phyloP scores from a whole-genome alignment of 2,888 invertebrate genomes.

The Suillia variegata region DNA sequence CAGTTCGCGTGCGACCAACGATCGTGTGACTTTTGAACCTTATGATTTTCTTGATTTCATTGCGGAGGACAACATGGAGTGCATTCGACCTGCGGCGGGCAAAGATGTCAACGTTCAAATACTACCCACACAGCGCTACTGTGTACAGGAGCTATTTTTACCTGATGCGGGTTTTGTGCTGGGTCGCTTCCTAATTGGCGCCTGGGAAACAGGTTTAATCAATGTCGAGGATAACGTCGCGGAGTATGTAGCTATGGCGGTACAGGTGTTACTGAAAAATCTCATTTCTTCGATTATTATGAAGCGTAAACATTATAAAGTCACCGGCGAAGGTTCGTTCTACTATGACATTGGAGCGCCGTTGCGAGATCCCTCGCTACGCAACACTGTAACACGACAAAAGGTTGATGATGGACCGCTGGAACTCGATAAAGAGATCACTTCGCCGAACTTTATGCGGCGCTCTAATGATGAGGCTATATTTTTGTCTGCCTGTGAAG shows the following conservation, averaged over 20 bases:
- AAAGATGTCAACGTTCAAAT: slow-evolving; percentile 49
- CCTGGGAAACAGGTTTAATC: slow-evolving; percentile 88
- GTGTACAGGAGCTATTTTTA: slow-evolving; percentile 76
- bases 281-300: slow-evolving; percentile 78
- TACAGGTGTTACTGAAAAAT: slow-evolving; percentile 81
- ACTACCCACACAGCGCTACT: slow-evolving; percentile 64
- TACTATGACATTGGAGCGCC: slow-evolving; percentile 80
- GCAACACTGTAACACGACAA: slow-evolving; percentile 72
- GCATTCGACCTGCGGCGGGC: slow-evolving; percentile 46
- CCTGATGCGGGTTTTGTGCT: slow-evolving; percentile 84
- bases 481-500: slow-evolving; percentile 75
- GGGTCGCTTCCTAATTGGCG: slow-evolving; percentile 81
- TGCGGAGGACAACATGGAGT: slow-evolving; percentile 61
- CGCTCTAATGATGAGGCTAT: slow-evolving; percentile 79
- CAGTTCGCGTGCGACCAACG: slow-evolving; percentile 62
- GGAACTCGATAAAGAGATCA: slow-evolving; percentile 67
- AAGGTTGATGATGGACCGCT: slow-evolving; percentile 68
- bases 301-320: slow-evolving; percentile 80
- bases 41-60: slow-evolving; percentile 68
- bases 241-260: slow-evolving; percentile 79
- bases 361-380: slow-evolving; percentile 79
- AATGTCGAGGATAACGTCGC: slow-evolving; percentile 84
- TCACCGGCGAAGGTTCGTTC: slow-evolving; percentile 72
- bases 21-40: slow-evolving; percentile 68
- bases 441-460: slow-evolving; percentile 70